Conservation (phyloP, 2,797 vertebrate species). For the Microctenopoma steveboyesi region DNA sequence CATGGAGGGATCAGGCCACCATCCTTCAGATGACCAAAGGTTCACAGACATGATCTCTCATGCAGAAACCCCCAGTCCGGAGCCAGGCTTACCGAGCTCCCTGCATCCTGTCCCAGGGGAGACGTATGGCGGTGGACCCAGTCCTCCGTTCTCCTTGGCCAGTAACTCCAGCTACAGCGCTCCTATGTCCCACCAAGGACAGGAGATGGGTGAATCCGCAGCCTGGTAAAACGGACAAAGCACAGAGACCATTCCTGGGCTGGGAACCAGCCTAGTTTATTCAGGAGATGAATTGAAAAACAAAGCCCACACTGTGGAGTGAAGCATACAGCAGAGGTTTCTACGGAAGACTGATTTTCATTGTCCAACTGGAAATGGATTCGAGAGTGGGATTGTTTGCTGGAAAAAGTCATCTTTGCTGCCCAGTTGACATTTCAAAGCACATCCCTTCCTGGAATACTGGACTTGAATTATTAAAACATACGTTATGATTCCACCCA, state of each 20-base stretch:
- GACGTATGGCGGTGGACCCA: constrained; percentile 93
- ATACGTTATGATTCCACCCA: constrained; percentile 46
- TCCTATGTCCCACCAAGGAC: constrained; percentile 92
- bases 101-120: constrained; percentile 93
- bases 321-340: constrained; percentile 46
- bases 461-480: constrained; percentile 55
- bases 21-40: constrained; percentile 95
- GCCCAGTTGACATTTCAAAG: constrained; percentile 56
- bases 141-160: constrained; percentile 94
- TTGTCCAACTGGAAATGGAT: constrained; percentile 31
- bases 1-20: constrained; percentile 91
- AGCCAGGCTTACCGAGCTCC: constrained; percentile 90
- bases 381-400: constrained; percentile 30
- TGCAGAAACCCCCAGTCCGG: constrained; percentile 94
- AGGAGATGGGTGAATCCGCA: constrained; percentile 92
- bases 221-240: constrained; percentile 88
- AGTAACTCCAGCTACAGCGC: constrained; percentile 94
- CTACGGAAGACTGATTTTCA: constrained; percentile 56
- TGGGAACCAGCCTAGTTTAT: constrained; percentile 45
- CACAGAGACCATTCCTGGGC: constrained; percentile 50
- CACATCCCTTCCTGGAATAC: constrained; percentile 60
- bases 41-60: constrained; percentile 99
- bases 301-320: constrained; percentile 26
- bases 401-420: constrained; percentile 38
- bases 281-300: constrained; percentile 60